Evolutionary conservation across 2,888 invertebrate species (phyloP).

Genomic region (Nomada hirtipes): DNA sequence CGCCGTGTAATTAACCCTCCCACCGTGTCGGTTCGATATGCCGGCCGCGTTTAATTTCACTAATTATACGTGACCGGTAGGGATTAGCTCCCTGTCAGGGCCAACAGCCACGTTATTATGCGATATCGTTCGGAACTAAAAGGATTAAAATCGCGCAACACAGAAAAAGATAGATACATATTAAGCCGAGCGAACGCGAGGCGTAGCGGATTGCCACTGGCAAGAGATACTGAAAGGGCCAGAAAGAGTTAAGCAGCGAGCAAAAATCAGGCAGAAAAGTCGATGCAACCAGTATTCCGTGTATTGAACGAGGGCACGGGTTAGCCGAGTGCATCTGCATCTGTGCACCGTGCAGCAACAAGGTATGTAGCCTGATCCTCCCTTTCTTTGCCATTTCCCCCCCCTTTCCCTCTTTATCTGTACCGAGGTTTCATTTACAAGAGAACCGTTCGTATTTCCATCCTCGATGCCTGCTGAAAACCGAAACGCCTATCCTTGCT

Average conservation of each 20-base stretch:
- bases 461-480: slow-evolving; percentile 60
- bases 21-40: slow-evolving; percentile 45
- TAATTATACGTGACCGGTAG: slow-evolving; percentile 62
- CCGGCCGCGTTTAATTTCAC: slow-evolving; percentile 63
- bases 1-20: slow-evolving; percentile 61
- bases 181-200: slow-evolving; percentile 29
- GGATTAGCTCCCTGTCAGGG: slow-evolving; percentile 61
- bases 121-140: slow-evolving; percentile 60
- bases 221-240: slow-evolving; percentile 55
- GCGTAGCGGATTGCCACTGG: slow-evolving; percentile 12
- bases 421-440: slow-evolving; percentile 36
- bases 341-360: slow-evolving; percentile 46
- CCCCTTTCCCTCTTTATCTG: not conserved
- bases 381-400: not conserved
- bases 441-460: slow-evolving; percentile 64
- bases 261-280: slow-evolving; percentile 52
- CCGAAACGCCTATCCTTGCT: slow-evolving; percentile 56
- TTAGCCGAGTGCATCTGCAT: slow-evolving; percentile 57
- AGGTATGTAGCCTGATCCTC: slow-evolving; percentile 31
- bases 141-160: slow-evolving; percentile 59
- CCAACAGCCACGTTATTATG: slow-evolving; percentile 58
- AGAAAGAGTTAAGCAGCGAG: slow-evolving; percentile 57
- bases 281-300: slow-evolving; percentile 35
- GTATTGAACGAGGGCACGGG: slow-evolving; percentile 56
- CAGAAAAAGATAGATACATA: slow-evolving; percentile 10